These are phyloP conservation scores for Thalassoma bifasciatum DNA, from an alignment of 2,113 vertebrate genomes.

Conservation along the genomic window DNA sequence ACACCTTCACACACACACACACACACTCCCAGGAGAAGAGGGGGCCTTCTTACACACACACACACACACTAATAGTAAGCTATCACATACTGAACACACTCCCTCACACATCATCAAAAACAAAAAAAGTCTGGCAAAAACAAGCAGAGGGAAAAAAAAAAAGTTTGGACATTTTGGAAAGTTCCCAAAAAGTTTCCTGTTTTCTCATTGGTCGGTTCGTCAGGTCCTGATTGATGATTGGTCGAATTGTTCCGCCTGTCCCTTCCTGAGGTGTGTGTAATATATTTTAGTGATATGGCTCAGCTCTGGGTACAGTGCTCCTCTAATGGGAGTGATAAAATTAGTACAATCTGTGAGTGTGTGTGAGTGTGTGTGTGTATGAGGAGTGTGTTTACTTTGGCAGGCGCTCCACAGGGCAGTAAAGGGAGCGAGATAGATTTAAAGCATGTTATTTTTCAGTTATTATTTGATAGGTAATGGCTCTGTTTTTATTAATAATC, in stretches of 20 bases:
- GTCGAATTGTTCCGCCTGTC: slow-evolving; percentile 50
- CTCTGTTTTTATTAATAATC: slow-evolving; percentile 25
- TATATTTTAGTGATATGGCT: slow-evolving; percentile 70
- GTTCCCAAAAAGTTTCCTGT: slow-evolving; percentile 66
- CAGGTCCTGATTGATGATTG: slow-evolving; percentile 65
- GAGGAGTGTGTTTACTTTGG: slow-evolving; percentile 44
- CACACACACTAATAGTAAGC: not conserved
- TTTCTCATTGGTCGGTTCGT: slow-evolving; percentile 63
- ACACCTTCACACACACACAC: not conserved
- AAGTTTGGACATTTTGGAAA: slow-evolving; percentile 63
- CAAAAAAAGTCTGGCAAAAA: slow-evolving; percentile 29
- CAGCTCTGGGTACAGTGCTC: slow-evolving; percentile 38
- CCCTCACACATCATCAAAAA: slow-evolving; percentile 9
- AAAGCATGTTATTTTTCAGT: slow-evolving; percentile 18
- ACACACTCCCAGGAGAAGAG: not conserved
- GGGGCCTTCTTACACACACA: not conserved
- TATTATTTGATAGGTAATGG: slow-evolving; percentile 40
- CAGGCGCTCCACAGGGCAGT: not conserved
- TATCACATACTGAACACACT: not conserved
- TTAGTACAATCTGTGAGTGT: slow-evolving; percentile 7
- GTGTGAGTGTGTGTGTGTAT: slow-evolving; percentile 31
- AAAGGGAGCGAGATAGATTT: not conserved
- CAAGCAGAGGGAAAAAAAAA: slow-evolving; percentile 51
- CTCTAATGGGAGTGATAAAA: slow-evolving; percentile 6
- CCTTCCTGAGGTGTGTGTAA: slow-evolving; percentile 42